Percentiles rank a stretch among this genome's conserved stretches.
Conservation (phyloP, 53 echinoderm and acorn worm species). For the Zoroaster sp. region DNA sequence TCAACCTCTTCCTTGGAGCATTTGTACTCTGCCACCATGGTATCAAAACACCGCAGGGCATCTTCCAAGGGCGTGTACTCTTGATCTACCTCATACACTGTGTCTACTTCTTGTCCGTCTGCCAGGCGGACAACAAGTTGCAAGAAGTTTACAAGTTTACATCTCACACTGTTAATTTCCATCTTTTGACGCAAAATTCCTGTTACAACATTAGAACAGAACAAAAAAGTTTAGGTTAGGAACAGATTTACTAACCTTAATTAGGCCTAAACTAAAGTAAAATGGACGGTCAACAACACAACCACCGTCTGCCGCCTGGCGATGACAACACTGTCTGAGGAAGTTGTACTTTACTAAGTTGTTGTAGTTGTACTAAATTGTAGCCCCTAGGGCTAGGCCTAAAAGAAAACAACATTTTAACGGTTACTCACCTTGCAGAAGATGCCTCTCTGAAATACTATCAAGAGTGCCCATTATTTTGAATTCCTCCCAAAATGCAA, state of each 20-base stretch:
- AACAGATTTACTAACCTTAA: not conserved
- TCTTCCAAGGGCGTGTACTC: slow-evolving; percentile 33
- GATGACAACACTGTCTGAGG: too few relatives aligned
- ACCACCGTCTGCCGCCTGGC: too few relatives aligned
- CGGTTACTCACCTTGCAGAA: slow-evolving; percentile 7
- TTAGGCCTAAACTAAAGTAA: not conserved
- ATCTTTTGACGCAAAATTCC: slow-evolving; percentile 6
- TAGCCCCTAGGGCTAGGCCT: not conserved
- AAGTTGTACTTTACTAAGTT: too few relatives aligned
- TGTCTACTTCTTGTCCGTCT: not conserved
- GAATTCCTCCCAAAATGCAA: slow-evolving; percentile 38
- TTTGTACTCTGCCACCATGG: not conserved
- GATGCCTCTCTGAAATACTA: not conserved
- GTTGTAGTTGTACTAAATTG: too few relatives aligned
- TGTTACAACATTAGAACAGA: not conserved
- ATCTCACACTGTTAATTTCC: not conserved
- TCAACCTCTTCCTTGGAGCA: not conserved
- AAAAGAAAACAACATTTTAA: too few relatives aligned
- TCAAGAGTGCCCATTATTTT: not conserved
- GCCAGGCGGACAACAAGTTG: slow-evolving; percentile 10
- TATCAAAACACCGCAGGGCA: not conserved
- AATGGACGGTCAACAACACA: not conserved
- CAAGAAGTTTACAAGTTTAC: not conserved
- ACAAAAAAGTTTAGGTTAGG: not conserved
- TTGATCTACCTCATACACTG: not conserved